A percentile compares a stretch with the other conserved stretches of the same genome.
Evolutionary conservation across 2,797 vertebrate genomes (phyloP).

Genomic region (Columba guinea): DNA sequence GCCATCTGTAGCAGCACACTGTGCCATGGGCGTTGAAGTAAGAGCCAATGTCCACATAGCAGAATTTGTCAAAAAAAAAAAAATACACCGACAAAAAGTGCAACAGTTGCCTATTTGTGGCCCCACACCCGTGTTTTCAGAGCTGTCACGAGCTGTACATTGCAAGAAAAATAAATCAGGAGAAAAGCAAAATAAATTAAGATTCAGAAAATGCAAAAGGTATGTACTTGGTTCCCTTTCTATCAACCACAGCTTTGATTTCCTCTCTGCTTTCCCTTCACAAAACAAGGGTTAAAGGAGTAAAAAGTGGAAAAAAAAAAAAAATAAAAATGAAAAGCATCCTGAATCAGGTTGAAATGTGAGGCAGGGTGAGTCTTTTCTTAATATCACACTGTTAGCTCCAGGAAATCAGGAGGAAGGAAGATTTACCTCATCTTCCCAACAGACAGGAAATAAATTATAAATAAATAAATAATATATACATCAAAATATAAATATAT

Average conservation of each 20-base stretch:
- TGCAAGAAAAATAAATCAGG: accelerated
- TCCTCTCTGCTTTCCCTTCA: neutral
- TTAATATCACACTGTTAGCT: neutral
- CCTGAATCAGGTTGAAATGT: neutral
- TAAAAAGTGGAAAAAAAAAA: neutral
- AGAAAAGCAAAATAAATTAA: neutral
- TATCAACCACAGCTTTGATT: neutral
- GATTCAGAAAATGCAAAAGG: neutral
- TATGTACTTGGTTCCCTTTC: neutral
- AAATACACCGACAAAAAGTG: neutral
- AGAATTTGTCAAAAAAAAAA: neutral
- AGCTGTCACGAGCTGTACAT: neutral
- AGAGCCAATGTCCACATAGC: neutral
- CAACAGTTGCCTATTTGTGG: neutral
- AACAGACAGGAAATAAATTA: neutral
- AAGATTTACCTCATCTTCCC: neutral
- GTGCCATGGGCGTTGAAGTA: accelerated
- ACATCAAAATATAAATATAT: too few relatives aligned
- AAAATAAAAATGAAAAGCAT: neutral
- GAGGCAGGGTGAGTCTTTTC: neutral
- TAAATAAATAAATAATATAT: too few relatives aligned
- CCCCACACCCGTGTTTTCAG: accelerated
- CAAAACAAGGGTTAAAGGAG: neutral
- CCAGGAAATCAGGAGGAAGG: neutral
- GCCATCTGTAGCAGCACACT: neutral